Evolutionary conservation across 1,140 invertebrate genomes (phyloP).

Genomic region (Acromyrmex charruanus): DNA sequence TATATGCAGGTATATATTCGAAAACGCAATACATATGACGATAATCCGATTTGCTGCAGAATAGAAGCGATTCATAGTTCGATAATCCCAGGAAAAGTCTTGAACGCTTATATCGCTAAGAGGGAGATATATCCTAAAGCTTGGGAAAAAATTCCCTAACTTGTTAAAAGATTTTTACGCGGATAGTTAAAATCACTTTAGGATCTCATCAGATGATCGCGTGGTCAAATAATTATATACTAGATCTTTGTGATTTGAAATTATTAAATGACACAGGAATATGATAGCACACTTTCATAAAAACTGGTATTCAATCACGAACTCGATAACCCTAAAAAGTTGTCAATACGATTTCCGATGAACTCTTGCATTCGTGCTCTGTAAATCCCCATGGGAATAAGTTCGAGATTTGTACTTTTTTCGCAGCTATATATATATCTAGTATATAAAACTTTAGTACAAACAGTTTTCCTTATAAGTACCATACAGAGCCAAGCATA

Average conservation of each 20-base stretch:
- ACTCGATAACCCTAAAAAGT: constrained; percentile 40
- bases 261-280: constrained; percentile 14
- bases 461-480: not conserved
- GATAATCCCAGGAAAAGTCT: constrained; percentile 37
- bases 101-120: constrained; percentile 30
- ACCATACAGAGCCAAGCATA: not conserved
- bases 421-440: not conserved
- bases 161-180: constrained; percentile 53
- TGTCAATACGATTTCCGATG: constrained; percentile 7
- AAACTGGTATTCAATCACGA: constrained; percentile 20
- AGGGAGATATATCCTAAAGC: not conserved
- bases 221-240: not conserved
- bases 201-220: constrained; percentile 21
- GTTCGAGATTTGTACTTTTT: constrained; percentile 38
- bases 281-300: not conserved
- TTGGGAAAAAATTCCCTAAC: constrained; percentile 2
- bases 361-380: not conserved
- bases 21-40: constrained; percentile 23
- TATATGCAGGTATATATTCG: not conserved
- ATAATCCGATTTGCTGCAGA: constrained; percentile 37
- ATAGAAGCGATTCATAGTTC: constrained; percentile 31
- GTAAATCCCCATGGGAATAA: constrained; percentile 12
- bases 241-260: constrained; percentile 23
- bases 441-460: constrained; percentile 3
- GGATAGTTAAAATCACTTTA: constrained; percentile 44